A percentile compares a stretch with the other conserved stretches of the same genome.
phyloP scores from a whole-genome alignment of 2,797 vertebrate species.

The Myotis myotis region DNA sequence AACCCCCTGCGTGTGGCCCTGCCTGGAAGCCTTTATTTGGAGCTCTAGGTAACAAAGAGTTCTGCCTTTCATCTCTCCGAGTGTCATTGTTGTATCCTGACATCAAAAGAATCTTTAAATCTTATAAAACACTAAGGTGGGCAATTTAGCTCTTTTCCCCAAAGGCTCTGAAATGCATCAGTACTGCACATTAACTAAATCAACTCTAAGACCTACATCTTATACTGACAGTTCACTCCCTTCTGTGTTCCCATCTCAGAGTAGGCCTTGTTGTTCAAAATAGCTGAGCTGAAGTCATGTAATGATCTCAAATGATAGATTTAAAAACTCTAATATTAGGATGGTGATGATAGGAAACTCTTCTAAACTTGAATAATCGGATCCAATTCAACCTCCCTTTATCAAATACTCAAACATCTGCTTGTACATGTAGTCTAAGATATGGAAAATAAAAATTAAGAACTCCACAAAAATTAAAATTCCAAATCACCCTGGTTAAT shows the following conservation, averaged over 20 bases:
- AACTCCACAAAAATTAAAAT: background rate
- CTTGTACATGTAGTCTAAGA: background rate
- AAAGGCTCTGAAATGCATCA: background rate
- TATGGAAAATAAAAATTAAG: background rate
- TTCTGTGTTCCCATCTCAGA: background rate
- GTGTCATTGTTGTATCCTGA: background rate
- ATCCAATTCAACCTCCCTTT: background rate
- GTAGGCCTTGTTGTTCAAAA: background rate
- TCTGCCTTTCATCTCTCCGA: background rate
- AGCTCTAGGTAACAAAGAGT: background rate
- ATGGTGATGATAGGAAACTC: background rate
- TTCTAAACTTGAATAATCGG: background rate
- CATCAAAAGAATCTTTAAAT: conserved; percentile 5
- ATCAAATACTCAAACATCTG: conserved; percentile 1
- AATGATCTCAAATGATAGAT: conserved; percentile 23
- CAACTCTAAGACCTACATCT: background rate
- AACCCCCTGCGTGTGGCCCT: background rate
- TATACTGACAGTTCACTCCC: background rate
- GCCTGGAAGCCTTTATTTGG: background rate
- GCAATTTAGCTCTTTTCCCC: conserved; percentile 17
- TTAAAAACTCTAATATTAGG: background rate
- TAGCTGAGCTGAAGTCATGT: background rate
- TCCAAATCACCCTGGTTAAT: background rate
- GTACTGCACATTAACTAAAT: background rate
- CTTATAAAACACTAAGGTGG: background rate